Percentiles rank a stretch among this genome's conserved stretches.
Evolutionary conservation across 2,888 invertebrate species (phyloP).

Genomic region (Gandaritis pyraliata): DNA sequence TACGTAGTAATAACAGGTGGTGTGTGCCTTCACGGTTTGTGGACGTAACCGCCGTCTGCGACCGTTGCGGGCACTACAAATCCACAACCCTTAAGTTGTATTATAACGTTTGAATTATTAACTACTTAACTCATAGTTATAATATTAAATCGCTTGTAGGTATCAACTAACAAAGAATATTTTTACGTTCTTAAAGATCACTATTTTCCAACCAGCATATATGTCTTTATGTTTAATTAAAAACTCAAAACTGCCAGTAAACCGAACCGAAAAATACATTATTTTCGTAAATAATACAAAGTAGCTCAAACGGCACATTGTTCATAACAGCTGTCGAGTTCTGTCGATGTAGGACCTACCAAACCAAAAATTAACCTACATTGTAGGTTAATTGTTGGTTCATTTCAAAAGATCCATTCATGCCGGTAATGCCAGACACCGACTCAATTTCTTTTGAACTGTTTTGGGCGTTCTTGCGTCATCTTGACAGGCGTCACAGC

Average conservation of each 20-base stretch:
- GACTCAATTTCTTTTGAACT: background rate
- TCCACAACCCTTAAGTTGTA: constrained; percentile 10
- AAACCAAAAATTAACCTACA: too few relatives aligned
- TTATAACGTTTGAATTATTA: constrained; percentile 18
- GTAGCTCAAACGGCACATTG: background rate
- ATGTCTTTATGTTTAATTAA: too few relatives aligned
- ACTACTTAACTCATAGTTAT: background rate
- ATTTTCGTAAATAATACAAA: background rate
- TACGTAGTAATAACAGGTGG: constrained; percentile 61
- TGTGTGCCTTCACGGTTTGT: constrained; percentile 66
- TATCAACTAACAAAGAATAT: too few relatives aligned
- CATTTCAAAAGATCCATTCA: constrained; percentile 1
- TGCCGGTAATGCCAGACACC: background rate
- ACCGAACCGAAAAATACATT: too few relatives aligned
- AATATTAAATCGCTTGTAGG: too few relatives aligned
- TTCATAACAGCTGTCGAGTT: constrained; percentile 1
- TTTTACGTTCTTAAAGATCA: too few relatives aligned
- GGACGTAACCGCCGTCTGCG: constrained; percentile 65
- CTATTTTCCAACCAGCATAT: too few relatives aligned
- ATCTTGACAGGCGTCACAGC: too few relatives aligned
- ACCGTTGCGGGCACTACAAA: constrained; percentile 17
- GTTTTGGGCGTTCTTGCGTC: background rate
- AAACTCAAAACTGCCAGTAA: too few relatives aligned
- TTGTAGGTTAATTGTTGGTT: background rate
- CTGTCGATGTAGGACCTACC: background rate